Evolutionary conservation across 2,888 invertebrate species (phyloP).

Genomic region (Venusia cambrica): DNA sequence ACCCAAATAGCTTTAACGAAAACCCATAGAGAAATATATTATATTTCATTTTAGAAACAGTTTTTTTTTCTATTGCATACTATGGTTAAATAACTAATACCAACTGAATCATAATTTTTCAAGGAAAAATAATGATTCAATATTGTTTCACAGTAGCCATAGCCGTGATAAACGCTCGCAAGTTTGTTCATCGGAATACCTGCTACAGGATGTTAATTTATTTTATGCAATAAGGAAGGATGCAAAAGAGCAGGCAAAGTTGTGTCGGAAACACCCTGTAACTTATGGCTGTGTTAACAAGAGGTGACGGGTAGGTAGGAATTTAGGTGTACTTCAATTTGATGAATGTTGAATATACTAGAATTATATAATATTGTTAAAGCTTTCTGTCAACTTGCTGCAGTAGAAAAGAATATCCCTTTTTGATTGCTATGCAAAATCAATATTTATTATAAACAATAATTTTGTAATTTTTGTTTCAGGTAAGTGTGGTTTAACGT

Average conservation of each 20-base stretch:
- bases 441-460: too few relatives aligned
- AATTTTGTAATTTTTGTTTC: slow-evolving; percentile 44
- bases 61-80: too few relatives aligned
- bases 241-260: slow-evolving; percentile 30
- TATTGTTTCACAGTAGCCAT: slow-evolving; percentile 30
- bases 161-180: slow-evolving; percentile 43
- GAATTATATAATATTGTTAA: too few relatives aligned
- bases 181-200: slow-evolving; percentile 49
- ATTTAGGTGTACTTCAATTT: slow-evolving; percentile 13
- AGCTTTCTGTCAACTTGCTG: too few relatives aligned
- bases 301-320: slow-evolving; percentile 16
- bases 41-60: too few relatives aligned
- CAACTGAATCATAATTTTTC: too few relatives aligned
- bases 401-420: too few relatives aligned
- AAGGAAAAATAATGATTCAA: too few relatives aligned
- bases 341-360: slow-evolving; percentile 9
- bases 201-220: slow-evolving; percentile 48
- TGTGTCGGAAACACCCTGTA: slow-evolving; percentile 28
- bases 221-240: slow-evolving; percentile 45
- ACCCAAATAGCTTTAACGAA: too few relatives aligned
- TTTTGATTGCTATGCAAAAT: too few relatives aligned
- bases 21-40: too few relatives aligned
- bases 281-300: slow-evolving; percentile 29
- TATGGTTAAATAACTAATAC: too few relatives aligned
- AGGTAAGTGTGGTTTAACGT: slow-evolving; percentile 37